Percentiles rank a stretch among this genome's conserved stretches.
Evolutionary conservation across 2,113 vertebrate species (phyloP).

Genomic region (Cyphomyrus discorhynchus): DNA sequence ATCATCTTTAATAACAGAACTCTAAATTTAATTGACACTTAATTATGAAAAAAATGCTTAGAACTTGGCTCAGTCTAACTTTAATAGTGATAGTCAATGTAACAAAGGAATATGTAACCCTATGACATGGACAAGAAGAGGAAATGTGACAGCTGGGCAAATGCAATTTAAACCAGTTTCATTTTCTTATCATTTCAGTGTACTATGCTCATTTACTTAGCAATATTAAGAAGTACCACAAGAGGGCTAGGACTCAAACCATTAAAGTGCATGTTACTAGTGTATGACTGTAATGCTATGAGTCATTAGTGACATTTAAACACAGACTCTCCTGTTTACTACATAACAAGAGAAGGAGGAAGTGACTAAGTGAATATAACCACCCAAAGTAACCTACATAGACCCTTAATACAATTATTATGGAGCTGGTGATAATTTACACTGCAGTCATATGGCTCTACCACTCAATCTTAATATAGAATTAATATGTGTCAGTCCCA

Average conservation of each 20-base stretch:
- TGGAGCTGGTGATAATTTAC: background rate
- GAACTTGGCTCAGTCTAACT: background rate
- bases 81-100: background rate
- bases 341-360: background rate
- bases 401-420: background rate
- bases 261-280: background rate
- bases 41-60: background rate
- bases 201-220: background rate
- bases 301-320: background rate
- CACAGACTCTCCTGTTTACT: background rate
- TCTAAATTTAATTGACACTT: background rate
- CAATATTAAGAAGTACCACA: background rate
- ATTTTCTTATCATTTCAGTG: background rate
- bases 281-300: background rate
- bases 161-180: background rate
- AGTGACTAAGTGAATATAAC: background rate
- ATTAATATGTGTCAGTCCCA: background rate
- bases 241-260: background rate
- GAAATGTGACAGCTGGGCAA: background rate
- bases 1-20: background rate
- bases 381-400: background rate
- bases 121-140: background rate
- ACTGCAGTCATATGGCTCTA: background rate
- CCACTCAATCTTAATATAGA: background rate
- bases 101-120: background rate